Evolutionary conservation across 2,888 invertebrate species (phyloP).

Genomic region (Dolomedes plantarius): DNA sequence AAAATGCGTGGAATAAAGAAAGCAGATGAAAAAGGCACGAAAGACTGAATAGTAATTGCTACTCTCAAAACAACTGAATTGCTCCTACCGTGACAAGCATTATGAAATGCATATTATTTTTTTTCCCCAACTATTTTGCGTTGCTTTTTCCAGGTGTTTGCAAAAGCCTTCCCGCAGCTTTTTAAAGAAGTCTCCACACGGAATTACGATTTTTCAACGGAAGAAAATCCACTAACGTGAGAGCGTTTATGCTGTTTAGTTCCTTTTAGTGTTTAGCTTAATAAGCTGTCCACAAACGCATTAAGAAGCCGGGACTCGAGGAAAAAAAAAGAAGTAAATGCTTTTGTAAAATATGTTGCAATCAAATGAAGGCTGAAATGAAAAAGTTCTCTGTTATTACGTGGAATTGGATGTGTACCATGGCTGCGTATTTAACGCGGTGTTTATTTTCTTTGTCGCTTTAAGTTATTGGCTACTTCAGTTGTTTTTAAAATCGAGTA

Average conservation of each 20-base stretch:
- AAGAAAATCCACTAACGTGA: slow-evolving; percentile 12
- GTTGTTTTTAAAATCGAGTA: no score
- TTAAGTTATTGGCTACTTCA: no score
- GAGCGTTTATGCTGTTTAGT: slow-evolving; percentile 3
- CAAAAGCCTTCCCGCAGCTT: neutral
- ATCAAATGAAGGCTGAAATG: slow-evolving; percentile 2
- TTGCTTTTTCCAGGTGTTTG: neutral
- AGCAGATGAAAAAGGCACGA: slow-evolving; percentile 8
- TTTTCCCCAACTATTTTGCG: neutral
- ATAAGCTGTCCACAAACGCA: slow-evolving; percentile 14
- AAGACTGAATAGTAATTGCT: slow-evolving; percentile 16
- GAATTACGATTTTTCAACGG: slow-evolving; percentile 12
- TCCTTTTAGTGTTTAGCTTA: slow-evolving; percentile 16
- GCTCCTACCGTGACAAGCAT: slow-evolving; percentile 6
- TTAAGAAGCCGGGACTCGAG: neutral
- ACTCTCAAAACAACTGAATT: slow-evolving; percentile 16
- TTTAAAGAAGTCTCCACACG: slow-evolving; percentile 5
- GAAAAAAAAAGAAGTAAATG: no score
- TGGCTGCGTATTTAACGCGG: no score
- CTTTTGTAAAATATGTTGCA: neutral
- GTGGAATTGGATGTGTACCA: no score
- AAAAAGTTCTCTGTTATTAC: no score
- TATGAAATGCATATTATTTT: slow-evolving; percentile 12
- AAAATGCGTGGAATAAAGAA: neutral
- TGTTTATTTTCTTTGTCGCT: no score